These are phyloP conservation scores for Denticeps clupeoides DNA, from an alignment of 2,797 vertebrate genomes.

Conservation along the genomic window DNA sequence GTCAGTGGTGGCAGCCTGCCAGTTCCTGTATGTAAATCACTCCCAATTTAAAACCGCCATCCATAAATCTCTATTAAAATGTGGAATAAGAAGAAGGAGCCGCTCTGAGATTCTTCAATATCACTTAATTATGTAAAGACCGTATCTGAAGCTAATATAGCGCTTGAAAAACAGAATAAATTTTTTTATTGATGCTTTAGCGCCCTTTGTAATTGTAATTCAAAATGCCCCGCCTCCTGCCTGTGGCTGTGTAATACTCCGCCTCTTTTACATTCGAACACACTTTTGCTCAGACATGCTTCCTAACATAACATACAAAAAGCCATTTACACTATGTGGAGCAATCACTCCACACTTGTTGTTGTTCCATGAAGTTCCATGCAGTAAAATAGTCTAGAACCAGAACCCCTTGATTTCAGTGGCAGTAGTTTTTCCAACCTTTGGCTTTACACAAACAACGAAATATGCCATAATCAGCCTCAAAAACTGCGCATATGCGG, in stretches of 20 bases:
- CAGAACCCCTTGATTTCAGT: no score
- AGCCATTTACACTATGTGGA: no score
- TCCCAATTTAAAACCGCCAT: conserved; percentile 42
- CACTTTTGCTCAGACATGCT: no score
- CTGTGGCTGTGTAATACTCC: background rate
- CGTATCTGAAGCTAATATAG: conserved; percentile 41
- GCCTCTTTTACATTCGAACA: no score
- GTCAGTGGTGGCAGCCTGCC: conserved; percentile 28
- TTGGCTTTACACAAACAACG: no score
- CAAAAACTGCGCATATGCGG: no score
- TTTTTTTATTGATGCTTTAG: conserved; percentile 47
- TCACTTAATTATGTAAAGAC: conserved; percentile 39
- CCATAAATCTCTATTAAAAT: conserved; percentile 63
- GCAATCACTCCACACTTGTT: no score
- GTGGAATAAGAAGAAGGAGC: conserved; percentile 39
- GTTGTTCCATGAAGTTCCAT: no score
- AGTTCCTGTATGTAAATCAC: conserved; percentile 53
- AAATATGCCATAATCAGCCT: no score
- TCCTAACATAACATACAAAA: no score
- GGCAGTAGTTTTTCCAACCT: no score
- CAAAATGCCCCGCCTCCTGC: background rate
- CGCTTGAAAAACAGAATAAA: conserved; percentile 38
- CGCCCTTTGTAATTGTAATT: conserved; percentile 36
- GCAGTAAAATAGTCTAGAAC: no score
- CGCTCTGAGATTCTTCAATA: conserved; percentile 42